phyloP scores from a whole-genome alignment of 30 jellyfish, hydroid and myxozoan genomes.

The Turritopsis rubra region DNA sequence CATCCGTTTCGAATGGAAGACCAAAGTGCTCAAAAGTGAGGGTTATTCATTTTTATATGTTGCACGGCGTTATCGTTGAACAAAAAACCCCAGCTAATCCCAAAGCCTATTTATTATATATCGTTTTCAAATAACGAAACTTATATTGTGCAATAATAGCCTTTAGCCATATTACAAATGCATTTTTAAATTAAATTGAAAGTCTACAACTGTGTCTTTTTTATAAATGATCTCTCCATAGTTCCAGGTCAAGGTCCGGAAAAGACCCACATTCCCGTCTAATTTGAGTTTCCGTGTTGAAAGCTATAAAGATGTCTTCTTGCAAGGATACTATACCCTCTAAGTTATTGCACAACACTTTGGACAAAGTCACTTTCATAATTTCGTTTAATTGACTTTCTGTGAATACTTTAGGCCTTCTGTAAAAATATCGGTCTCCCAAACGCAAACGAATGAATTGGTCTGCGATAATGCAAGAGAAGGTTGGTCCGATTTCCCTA shows the following conservation, averaged over 20 bases:
- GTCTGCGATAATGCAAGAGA: conserved; percentile 1
- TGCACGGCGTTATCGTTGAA: too few relatives aligned
- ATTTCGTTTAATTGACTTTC: conserved; percentile 1
- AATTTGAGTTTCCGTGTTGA: background rate
- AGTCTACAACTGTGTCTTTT: background rate
- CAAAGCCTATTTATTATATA: too few relatives aligned
- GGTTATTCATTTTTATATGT: too few relatives aligned
- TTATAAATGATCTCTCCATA: background rate
- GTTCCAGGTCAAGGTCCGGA: background rate
- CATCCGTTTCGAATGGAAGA: too few relatives aligned
- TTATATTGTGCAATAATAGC: too few relatives aligned
- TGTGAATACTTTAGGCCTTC: background rate
- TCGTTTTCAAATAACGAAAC: too few relatives aligned
- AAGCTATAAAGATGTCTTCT: conserved; percentile 54
- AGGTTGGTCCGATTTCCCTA: background rate
- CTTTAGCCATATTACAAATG: too few relatives aligned
- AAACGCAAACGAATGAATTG: background rate
- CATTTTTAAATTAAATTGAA: background rate
- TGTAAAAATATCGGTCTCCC: conserved; percentile 13
- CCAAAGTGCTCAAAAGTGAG: too few relatives aligned
- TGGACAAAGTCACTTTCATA: conserved; percentile 30
- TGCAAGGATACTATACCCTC: conserved; percentile 67
- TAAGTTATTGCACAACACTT: conserved; percentile 56
- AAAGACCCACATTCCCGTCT: background rate
- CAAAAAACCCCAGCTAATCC: too few relatives aligned